Evolutionary conservation across 2,113 vertebrate genomes (phyloP).

Genomic region (Diphyllodes magnificus): DNA sequence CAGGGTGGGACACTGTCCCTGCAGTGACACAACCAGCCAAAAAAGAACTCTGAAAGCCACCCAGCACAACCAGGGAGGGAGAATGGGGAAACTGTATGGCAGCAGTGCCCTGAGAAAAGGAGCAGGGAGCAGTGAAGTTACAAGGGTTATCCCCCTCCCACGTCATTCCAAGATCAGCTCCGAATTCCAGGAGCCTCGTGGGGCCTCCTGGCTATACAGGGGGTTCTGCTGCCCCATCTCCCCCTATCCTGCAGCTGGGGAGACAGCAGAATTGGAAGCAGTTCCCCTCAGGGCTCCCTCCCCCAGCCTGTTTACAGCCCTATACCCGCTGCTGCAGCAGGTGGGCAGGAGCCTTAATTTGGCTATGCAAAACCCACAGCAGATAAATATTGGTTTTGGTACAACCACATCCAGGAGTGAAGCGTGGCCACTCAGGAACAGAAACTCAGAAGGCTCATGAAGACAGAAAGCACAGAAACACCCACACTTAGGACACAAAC

Average conservation of each 20-base stretch:
- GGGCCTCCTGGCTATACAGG: not conserved
- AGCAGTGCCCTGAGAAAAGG: not conserved
- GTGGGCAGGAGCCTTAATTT: not conserved
- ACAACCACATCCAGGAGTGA: not conserved
- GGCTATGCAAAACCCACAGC: not conserved
- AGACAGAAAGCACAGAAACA: not conserved
- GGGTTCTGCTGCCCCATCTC: not conserved
- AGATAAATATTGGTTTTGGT: not conserved
- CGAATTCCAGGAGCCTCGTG: not conserved
- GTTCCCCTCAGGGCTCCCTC: not conserved
- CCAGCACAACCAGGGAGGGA: not conserved
- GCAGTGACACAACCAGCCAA: not conserved
- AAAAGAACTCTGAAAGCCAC: not conserved
- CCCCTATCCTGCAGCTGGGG: not conserved
- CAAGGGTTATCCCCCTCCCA: not conserved
- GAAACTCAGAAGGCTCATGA: not conserved
- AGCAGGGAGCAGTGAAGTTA: not conserved
- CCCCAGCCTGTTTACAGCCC: not conserved
- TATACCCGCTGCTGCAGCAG: not conserved
- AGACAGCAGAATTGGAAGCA: not conserved
- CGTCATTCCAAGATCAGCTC: fast-evolving
- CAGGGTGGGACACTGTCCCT: not conserved
- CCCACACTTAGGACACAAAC: fast-evolving
- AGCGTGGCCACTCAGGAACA: fast-evolving
- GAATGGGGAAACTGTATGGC: not conserved